phyloP scores from a whole-genome alignment of 2,797 vertebrate species.

The Crocodylus rhombifer region DNA sequence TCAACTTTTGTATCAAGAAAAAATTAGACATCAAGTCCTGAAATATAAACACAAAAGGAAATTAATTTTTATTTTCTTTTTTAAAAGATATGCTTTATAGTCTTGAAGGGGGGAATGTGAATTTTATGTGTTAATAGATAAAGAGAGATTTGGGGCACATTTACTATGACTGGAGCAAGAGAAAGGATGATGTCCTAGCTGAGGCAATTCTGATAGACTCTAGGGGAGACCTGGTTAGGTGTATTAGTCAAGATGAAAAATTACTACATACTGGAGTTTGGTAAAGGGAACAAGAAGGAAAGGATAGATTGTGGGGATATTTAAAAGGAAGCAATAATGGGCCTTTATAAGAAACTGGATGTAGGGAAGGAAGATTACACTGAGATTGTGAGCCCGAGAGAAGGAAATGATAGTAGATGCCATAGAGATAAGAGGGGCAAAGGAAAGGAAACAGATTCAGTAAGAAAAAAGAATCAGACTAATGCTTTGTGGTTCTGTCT shows the following conservation, averaged over 20 bases:
- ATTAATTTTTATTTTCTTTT: too few species aligned
- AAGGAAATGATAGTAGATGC: neutral
- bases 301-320: neutral
- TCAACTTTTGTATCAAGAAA: neutral
- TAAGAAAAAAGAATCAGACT: neutral
- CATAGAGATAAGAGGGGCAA: neutral
- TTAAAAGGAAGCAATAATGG: neutral
- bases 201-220: neutral
- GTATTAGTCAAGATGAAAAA: rapidly evolving
- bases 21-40: rapidly evolving
- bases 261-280: rapidly evolving
- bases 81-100: neutral
- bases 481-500: neutral
- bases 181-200: rapidly evolving
- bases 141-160: rapidly evolving
- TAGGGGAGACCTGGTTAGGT: neutral
- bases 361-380: neutral
- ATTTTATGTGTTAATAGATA: neutral
- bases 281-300: rapidly evolving
- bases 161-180: neutral
- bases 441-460: too few species aligned
- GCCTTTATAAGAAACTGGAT: neutral
- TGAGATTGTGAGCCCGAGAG: too few species aligned
- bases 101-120: neutral
- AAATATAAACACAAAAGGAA: neutral